These are phyloP conservation scores for Peromyscus aztecus DNA, from an alignment of 2,797 vertebrate species.

Conservation along the genomic window DNA sequence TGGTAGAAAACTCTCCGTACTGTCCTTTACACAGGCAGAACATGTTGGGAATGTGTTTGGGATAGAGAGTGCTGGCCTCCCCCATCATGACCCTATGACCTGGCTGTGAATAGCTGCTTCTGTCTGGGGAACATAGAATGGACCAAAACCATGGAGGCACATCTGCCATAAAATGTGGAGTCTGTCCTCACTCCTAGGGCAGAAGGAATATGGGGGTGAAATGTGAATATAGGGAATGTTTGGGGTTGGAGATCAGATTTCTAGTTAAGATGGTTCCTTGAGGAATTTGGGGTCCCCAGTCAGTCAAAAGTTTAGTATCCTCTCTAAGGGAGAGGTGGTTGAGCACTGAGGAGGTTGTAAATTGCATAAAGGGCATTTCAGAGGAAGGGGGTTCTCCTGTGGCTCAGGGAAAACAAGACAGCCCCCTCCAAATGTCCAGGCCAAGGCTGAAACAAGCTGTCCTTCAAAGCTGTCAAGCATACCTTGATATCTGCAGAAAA, in stretches of 20 bases:
- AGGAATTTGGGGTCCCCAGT: neutral
- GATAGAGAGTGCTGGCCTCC: neutral
- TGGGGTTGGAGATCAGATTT: neutral
- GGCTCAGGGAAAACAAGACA: neutral
- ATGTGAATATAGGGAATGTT: neutral
- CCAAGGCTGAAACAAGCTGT: neutral
- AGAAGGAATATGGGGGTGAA: neutral
- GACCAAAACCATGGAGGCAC: neutral
- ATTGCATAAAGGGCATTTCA: no score
- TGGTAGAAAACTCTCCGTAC: neutral
- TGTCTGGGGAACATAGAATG: neutral
- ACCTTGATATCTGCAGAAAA: neutral
- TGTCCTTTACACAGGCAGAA: neutral
- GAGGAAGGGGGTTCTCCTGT: no score
- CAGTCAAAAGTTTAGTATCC: neutral
- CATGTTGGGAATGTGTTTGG: neutral
- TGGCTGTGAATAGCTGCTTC: neutral
- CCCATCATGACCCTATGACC: rapidly evolving
- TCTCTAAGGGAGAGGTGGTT: neutral
- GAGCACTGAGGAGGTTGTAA: neutral
- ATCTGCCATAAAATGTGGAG: neutral
- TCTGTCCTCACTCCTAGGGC: no score
- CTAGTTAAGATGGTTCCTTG: neutral
- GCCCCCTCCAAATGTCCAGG: neutral
- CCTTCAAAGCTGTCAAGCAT: neutral